Evolutionary conservation across 1,140 invertebrate genomes (phyloP).

Genomic region (Macrosteles quadrilineatus): DNA sequence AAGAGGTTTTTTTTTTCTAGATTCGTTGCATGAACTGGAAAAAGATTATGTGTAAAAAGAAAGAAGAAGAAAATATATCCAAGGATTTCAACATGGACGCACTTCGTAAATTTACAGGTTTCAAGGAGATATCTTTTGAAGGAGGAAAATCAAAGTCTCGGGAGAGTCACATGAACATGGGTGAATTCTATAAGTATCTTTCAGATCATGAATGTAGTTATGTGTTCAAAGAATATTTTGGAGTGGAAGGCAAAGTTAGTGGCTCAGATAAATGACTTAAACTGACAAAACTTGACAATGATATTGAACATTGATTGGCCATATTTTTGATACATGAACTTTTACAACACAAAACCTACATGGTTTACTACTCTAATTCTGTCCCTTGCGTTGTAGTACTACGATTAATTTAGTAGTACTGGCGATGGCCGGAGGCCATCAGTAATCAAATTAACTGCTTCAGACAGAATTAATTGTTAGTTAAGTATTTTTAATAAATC

Average conservation of each 20-base stretch:
- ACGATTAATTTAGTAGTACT: no score
- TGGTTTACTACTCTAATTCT: no score
- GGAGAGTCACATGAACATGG: conserved; percentile 72
- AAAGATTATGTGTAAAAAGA: conserved; percentile 54
- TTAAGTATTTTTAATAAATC: no score
- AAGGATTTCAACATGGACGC: conserved; percentile 11
- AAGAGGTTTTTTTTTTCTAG: conserved; percentile 46
- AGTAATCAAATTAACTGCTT: no score
- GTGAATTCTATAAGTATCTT: conserved; percentile 70
- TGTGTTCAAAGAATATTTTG: conserved; percentile 78
- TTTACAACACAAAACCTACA: no score
- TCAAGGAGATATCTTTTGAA: conserved; percentile 71
- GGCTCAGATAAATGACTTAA: no score
- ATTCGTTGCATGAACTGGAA: conserved; percentile 60
- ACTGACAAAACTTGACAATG: no score
- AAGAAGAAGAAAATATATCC: conserved; percentile 47
- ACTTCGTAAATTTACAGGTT: conserved; percentile 63
- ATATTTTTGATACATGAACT: no score
- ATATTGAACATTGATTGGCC: no score
- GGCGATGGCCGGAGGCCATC: no score
- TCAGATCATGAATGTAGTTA: conserved; percentile 62
- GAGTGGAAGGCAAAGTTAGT: conserved; percentile 58
- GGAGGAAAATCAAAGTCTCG: conserved; percentile 49
- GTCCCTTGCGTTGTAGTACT: no score
- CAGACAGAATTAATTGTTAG: no score